These are phyloP conservation scores for Tympanuchus pallidicinctus DNA, from an alignment of 2,113 vertebrate species.

Conservation along the genomic window DNA sequence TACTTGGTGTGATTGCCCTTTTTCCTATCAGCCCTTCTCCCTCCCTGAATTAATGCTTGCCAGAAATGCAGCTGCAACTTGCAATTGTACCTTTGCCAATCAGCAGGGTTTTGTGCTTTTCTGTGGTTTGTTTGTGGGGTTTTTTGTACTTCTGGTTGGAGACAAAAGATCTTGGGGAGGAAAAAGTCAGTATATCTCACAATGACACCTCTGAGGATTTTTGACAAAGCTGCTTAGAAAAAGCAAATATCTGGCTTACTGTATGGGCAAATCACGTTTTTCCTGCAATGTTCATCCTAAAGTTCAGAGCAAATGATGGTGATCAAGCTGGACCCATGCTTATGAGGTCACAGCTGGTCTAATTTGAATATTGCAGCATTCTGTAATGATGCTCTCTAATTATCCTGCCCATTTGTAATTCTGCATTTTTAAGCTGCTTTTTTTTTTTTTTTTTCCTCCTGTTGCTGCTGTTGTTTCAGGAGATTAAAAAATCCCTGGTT, in stretches of 20 bases:
- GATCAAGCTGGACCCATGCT: background rate
- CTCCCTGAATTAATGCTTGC: background rate
- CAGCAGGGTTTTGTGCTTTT: background rate
- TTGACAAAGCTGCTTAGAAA: background rate
- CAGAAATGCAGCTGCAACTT: background rate
- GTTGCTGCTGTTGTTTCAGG: background rate
- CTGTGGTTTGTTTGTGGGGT: background rate
- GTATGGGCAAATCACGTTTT: background rate
- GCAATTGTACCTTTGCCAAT: fast-evolving
- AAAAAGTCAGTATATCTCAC: background rate
- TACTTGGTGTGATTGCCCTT: background rate
- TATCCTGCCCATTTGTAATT: background rate
- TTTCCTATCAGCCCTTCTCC: background rate
- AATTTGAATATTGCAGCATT: background rate
- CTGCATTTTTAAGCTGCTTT: background rate
- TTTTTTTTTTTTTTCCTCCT: background rate
- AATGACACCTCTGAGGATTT: background rate
- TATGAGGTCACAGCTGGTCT: background rate
- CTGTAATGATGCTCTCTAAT: background rate
- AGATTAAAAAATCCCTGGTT: background rate
- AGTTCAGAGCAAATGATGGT: background rate
- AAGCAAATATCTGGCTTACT: background rate
- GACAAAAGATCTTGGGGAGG: background rate
- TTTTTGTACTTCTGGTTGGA: background rate
- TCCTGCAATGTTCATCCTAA: background rate